Conservation (phyloP, 1,140 invertebrate genomes). For the Procambarus clarkii region DNA sequence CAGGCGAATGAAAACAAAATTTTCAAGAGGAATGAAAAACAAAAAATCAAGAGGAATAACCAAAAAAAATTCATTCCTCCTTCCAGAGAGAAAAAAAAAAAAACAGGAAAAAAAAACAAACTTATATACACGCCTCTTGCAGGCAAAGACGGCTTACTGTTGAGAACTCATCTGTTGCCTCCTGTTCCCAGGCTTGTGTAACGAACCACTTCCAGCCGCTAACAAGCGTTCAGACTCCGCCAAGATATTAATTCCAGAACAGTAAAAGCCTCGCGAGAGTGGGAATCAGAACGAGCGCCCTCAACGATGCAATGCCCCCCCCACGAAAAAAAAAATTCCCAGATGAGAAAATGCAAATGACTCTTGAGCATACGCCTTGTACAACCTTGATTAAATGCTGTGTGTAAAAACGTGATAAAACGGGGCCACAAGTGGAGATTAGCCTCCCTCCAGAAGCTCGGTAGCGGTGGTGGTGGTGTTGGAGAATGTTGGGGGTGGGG, state of each 20-base stretch:
- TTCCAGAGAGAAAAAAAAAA: neutral
- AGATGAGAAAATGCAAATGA: slow-evolving; percentile 57
- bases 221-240: too few species aligned
- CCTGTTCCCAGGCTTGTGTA: neutral
- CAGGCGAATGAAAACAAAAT: too few species aligned
- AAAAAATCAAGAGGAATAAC: too few species aligned
- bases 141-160: neutral
- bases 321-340: slow-evolving; percentile 23
- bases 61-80: too few species aligned
- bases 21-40: too few species aligned
- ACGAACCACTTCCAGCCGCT: slow-evolving; percentile 37
- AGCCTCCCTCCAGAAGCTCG: slow-evolving; percentile 29
- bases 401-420: slow-evolving; percentile 48
- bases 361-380: slow-evolving; percentile 36
- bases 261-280: slow-evolving; percentile 43
- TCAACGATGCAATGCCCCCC: slow-evolving; percentile 11
- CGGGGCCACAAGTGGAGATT: slow-evolving; percentile 29
- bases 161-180: slow-evolving; percentile 22
- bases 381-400: slow-evolving; percentile 55
- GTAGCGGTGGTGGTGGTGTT: neutral
- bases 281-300: slow-evolving; percentile 36
- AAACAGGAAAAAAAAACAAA: neutral
- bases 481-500: neutral
- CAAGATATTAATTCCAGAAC: slow-evolving; percentile 50
- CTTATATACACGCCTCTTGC: too few species aligned